Percentiles rank a stretch among this genome's conserved stretches.
Conservation (phyloP, 2,113 vertebrate species). For the Marmota monax region DNA sequence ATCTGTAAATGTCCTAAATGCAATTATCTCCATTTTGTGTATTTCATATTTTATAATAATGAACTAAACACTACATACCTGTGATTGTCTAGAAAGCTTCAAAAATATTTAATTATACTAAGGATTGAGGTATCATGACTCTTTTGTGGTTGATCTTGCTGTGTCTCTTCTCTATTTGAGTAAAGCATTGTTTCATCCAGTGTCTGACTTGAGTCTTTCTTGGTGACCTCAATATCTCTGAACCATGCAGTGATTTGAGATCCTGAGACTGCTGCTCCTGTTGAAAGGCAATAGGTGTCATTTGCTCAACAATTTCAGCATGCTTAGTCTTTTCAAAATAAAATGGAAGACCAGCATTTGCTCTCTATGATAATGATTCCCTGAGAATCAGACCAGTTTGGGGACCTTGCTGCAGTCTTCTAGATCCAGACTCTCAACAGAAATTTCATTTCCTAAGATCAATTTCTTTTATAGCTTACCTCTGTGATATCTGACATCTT, state of each 20-base stretch:
- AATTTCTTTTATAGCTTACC: constrained; percentile 54
- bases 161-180: background rate
- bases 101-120: background rate
- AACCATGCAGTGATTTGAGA: background rate
- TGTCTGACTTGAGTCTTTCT: background rate
- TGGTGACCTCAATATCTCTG: background rate
- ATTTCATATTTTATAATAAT: background rate
- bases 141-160: background rate
- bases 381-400: background rate
- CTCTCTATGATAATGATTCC: background rate
- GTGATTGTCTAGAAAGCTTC: background rate
- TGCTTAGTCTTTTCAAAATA: background rate
- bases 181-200: background rate
- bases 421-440: background rate
- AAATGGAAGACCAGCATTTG: background rate
- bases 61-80: background rate
- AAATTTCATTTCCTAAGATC: constrained; percentile 52
- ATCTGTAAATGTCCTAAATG: background rate
- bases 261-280: background rate
- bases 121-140: background rate
- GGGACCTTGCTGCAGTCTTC: background rate
- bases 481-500: background rate
- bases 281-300: background rate
- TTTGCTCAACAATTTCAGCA: background rate
- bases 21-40: background rate